phyloP scores from a whole-genome alignment of 37 sponge, comb jelly and placozoan genomes.

The Trichoplax adhaerens region DNA sequence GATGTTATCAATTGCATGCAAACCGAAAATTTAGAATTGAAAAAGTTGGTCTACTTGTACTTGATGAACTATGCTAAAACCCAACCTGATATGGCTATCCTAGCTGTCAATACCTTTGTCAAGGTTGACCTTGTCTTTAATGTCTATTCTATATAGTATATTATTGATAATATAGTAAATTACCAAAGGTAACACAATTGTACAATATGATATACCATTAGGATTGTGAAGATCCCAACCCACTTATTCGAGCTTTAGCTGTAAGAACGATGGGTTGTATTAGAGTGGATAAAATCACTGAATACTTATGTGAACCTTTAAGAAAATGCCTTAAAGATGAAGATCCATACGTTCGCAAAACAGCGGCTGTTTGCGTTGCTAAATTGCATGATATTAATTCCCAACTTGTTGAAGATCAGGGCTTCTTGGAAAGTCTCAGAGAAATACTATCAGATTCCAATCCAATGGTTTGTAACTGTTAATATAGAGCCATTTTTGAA shows the following conservation, averaged over 20 bases:
- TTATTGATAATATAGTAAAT: neutral
- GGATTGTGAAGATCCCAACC: constrained; percentile 85
- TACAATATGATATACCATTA: neutral
- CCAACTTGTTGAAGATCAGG: constrained; percentile 92
- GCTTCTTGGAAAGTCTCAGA: constrained; percentile 86
- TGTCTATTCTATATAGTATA: neutral
- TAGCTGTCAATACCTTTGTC: constrained; percentile 98
- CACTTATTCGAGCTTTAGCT: constrained; percentile 83
- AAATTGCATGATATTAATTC: constrained; percentile 95
- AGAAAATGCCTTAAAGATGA: constrained; percentile 95
- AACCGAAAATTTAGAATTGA: constrained; percentile 94
- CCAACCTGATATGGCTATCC: constrained; percentile 51
- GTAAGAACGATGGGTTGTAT: constrained; percentile 95
- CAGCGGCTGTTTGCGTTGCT: constrained; percentile 96
- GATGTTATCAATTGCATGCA: constrained; percentile 99
- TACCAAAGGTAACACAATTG: neutral
- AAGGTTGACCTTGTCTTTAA: constrained; percentile 22
- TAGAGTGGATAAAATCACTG: constrained; percentile 91
- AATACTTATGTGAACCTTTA: constrained; percentile 87
- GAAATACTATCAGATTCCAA: constrained; percentile 90
- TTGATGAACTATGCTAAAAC: constrained; percentile 99
- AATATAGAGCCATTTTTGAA: too few species aligned
- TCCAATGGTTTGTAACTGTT: constrained; percentile 69
- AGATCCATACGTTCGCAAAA: constrained; percentile 97
- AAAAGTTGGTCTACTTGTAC: constrained; percentile 97